Evolutionary conservation across 2,113 vertebrate species (phyloP), one percentile per base, ranked within the genome.

Genomic region (Cyprinodon tularosa): DNA sequence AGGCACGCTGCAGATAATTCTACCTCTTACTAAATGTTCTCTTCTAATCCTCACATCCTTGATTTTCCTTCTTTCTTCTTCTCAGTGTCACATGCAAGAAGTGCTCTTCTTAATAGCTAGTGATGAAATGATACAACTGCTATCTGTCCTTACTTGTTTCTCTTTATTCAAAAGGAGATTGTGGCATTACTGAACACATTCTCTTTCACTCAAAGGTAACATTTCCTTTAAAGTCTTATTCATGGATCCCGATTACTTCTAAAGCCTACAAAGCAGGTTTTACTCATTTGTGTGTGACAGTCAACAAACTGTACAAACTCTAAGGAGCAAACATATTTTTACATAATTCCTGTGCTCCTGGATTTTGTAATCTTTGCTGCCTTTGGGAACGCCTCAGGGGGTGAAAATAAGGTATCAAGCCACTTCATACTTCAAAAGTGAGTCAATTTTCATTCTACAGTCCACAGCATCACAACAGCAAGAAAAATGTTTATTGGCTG

Each of bases 11-110:
- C 62, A 65, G 78, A 83, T 80, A 62, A 84, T 78, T 84, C 72
- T 68, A 79, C 68, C 68, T 59, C 73, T 85, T 84, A 66, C 77
- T 40, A 75, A 65, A 53, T 69, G 83, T 76, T 83, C 53, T 39
- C 65, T 74, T 83, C 59, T 71, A 85, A 82, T 82, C 50, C 48
- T 72, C 53, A 74, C 12, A 39, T 20, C 15, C 60, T 72, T 80
- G 50, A 78, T 71, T 87, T 76, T 76, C 83, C 62, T 65, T 85
- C 76, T 84, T 72, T 76, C 4, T 53, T 47, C 66, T 74, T 84
- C 77, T 78, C 38, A 64, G 39, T 3, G 1, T 75, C 65, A 29
- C 47, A 67, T 50, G 64, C 17, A 75, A 14, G 45, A 66, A 29
- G 40, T 67, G 39, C 37, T 78, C 9, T 65, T 38, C 44, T 71